These are phyloP conservation scores for Pseudobourletiella spinata DNA, from an alignment of 1,140 invertebrate species.

Conservation along the genomic window DNA sequence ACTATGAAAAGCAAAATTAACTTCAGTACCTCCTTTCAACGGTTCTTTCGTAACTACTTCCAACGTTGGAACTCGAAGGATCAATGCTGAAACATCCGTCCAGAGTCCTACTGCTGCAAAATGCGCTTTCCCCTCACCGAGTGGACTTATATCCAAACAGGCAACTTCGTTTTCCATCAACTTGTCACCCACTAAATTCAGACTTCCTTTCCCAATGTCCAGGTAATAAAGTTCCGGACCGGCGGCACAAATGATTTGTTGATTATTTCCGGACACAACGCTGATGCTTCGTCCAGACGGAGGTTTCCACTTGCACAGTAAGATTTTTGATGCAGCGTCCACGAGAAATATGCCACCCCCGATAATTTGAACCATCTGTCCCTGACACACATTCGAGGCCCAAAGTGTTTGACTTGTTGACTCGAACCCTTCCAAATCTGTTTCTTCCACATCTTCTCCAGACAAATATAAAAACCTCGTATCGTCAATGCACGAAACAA, in stretches of 20 bases:
- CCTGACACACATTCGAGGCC: constrained; percentile 76
- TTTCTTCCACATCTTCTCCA: constrained; percentile 96
- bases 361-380: constrained; percentile 78
- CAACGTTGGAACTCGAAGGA: constrained; percentile 68
- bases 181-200: constrained; percentile 53
- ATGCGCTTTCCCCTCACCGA: constrained; percentile 53
- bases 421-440: constrained; percentile 80
- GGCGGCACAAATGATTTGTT: constrained; percentile 78
- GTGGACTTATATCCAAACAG: constrained; percentile 86
- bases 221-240: constrained; percentile 84
- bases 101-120: constrained; percentile 89
- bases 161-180: constrained; percentile 88
- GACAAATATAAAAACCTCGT: constrained; percentile 78
- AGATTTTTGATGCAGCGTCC: constrained; percentile 53
- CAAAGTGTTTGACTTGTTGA: constrained; percentile 86
- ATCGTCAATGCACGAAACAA: constrained; percentile 88
- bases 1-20: no score
- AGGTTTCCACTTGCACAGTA: constrained; percentile 63
- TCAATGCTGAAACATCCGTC: constrained; percentile 90
- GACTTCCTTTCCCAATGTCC: constrained; percentile 59
- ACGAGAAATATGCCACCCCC: constrained; percentile 59
- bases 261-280: constrained; percentile 74
- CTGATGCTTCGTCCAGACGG: constrained; percentile 66
- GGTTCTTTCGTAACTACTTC: constrained; percentile 73
- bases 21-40: constrained; percentile 62